Base-by-base conservation (phyloP, 35 echinoderm and acorn worm species). In the Anneissia japonica region DNA sequence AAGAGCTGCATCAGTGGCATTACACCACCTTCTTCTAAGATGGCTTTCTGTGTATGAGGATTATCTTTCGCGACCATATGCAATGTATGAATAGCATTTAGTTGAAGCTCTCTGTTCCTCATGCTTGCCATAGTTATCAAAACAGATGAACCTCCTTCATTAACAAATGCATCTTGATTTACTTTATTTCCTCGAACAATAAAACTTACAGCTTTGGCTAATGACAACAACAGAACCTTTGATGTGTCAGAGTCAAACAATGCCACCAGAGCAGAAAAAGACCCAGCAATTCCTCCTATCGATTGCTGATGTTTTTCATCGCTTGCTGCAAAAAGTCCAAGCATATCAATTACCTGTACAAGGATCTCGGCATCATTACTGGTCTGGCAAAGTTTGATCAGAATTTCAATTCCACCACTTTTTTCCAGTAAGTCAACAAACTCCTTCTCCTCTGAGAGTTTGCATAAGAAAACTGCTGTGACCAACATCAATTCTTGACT, bases 51-150 rank as follows among this genome's bases (percentile, higher is more conserved):
- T 13, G 96, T 91, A 87, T 99, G 92, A 17, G 96, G 87, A 81
- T 99, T 99, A 84, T 94, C 89, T 73, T 94, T 87, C 4, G 96
- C 96, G 32, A 99, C 46, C 86, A 91, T 94, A 75, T 99, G 96
- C 28, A 99, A 94, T 33, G 89, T 92, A 31, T 75, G 82, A 30
- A 99, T 99, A 0, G 96, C 89, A 87, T 81, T 94, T 33, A 99
- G 77, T 43, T 99, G 96, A 21, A 99, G 80, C 32, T 94, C 88
- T 72, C 79, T 74, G 45, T 89, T 88, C 39, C 79, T 89, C 46
- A 82, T 46, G 26, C 76, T 91, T 34, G 96, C 96, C 16, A 99
- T 75, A 28, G 33, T 90, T 64, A 99, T 99, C 39, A 99, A 80
- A 0, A 92, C 89, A 9, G 96, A 87, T 9, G 96, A 86, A 31